phyloP scores from a whole-genome alignment of 2,113 vertebrate species.

The Cacatua alba region DNA sequence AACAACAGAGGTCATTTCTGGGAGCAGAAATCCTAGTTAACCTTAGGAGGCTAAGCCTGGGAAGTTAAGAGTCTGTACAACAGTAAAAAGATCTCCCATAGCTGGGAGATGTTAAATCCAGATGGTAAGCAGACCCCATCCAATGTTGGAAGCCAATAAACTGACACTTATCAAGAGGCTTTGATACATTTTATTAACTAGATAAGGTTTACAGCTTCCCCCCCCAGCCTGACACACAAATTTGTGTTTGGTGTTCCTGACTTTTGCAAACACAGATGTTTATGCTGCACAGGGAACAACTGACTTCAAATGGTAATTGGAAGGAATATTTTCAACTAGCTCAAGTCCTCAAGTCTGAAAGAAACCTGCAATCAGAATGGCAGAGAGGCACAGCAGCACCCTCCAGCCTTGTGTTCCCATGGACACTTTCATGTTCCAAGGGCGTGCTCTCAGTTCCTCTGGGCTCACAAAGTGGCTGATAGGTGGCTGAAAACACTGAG shows the following conservation, averaged over 20 bases:
- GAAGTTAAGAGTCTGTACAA: not conserved
- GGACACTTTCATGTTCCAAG: not conserved
- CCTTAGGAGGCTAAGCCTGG: not conserved
- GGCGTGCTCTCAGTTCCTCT: not conserved
- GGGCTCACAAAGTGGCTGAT: not conserved
- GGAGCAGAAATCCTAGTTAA: not conserved
- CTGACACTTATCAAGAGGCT: not conserved
- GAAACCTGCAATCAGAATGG: not conserved
- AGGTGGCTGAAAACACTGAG: not conserved
- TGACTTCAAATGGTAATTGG: not conserved
- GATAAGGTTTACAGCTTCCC: not conserved
- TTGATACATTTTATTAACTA: not conserved
- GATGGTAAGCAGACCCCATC: not conserved
- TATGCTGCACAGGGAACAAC: not conserved
- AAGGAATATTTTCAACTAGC: not conserved
- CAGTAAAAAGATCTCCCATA: not conserved
- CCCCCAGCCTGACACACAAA: not conserved
- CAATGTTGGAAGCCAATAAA: not conserved
- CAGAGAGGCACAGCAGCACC: not conserved
- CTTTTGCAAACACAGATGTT: not conserved
- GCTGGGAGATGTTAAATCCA: not conserved
- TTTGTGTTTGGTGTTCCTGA: not conserved
- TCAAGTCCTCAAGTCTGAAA: not conserved
- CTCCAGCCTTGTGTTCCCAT: not conserved
- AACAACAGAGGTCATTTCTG: not conserved